Conservation (phyloP, 2,797 vertebrate species). For the Sebastes dallii region DNA sequence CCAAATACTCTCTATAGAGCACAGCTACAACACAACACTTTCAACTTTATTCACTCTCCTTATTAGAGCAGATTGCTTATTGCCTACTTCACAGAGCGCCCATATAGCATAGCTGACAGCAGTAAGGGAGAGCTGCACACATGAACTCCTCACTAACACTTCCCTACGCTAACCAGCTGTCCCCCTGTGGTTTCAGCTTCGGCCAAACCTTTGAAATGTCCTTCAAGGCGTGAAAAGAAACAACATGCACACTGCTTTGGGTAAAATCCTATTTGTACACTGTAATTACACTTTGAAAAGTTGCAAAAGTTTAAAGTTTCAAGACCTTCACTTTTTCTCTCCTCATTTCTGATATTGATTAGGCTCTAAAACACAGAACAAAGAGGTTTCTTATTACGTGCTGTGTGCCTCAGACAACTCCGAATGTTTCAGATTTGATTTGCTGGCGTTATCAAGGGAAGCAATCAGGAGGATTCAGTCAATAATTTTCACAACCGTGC, state of each 20-base stretch:
- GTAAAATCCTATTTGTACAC: conserved; percentile 82
- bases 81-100: conserved; percentile 71
- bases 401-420: conserved; percentile 65
- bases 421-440: conserved; percentile 71
- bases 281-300: conserved; percentile 81
- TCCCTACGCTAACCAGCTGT: conserved; percentile 79
- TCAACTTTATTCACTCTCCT: conserved; percentile 72
- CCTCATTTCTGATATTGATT: conserved; percentile 79
- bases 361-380: conserved; percentile 74
- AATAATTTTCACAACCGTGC: conserved; percentile 67
- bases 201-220: conserved; percentile 83
- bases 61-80: conserved; percentile 77
- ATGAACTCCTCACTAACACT: conserved; percentile 77
- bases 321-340: conserved; percentile 74
- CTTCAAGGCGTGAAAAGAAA: conserved; percentile 76
- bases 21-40: conserved; percentile 67
- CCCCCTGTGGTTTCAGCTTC: conserved; percentile 79
- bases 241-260: conserved; percentile 77
- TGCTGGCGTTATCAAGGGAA: conserved; percentile 75
- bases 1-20: conserved; percentile 50
- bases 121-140: conserved; percentile 69
- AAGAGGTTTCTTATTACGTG: conserved; percentile 73
- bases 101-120: conserved; percentile 75
- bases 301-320: conserved; percentile 81
- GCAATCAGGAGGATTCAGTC: conserved; percentile 72